Percentiles rank a stretch among this genome's conserved stretches.
phyloP scores from a whole-genome alignment of 2,797 vertebrate species.

The Schizopygopsis pylzovi region DNA sequence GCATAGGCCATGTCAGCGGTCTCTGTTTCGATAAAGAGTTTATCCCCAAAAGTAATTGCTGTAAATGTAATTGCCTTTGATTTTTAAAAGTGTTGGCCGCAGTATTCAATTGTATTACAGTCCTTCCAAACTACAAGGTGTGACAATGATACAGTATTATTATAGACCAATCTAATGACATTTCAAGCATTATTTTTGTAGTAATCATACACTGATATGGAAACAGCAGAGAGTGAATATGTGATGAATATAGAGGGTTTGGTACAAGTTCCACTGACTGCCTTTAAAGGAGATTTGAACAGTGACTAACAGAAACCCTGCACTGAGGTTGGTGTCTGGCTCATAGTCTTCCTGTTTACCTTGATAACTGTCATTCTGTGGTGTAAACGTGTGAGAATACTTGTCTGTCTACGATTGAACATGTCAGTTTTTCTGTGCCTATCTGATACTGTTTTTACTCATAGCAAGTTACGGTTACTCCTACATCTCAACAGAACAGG shows the following conservation, averaged over 20 bases:
- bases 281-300: conserved; percentile 33
- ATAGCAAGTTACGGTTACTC: neutral
- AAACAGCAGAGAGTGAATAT: neutral
- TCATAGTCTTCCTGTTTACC: conserved; percentile 65
- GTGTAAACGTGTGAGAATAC: conserved; percentile 47
- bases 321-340: conserved; percentile 48
- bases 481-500: conserved; percentile 26
- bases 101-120: neutral
- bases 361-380: conserved; percentile 51
- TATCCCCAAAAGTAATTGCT: neutral
- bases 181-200: neutral
- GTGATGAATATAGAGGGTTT: neutral
- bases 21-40: neutral
- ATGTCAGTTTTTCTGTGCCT: conserved; percentile 24
- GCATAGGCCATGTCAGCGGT: neutral
- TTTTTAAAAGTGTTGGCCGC: neutral
- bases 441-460: neutral
- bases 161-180: neutral
- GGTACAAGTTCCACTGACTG: neutral
- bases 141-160: neutral
- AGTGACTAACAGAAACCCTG: conserved; percentile 54
- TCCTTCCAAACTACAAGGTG: neutral
- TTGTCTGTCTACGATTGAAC: neutral
- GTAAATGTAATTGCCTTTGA: neutral
- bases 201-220: neutral